Conservation (phyloP, 2,113 vertebrate species). For the Neotoma lepida region DNA sequence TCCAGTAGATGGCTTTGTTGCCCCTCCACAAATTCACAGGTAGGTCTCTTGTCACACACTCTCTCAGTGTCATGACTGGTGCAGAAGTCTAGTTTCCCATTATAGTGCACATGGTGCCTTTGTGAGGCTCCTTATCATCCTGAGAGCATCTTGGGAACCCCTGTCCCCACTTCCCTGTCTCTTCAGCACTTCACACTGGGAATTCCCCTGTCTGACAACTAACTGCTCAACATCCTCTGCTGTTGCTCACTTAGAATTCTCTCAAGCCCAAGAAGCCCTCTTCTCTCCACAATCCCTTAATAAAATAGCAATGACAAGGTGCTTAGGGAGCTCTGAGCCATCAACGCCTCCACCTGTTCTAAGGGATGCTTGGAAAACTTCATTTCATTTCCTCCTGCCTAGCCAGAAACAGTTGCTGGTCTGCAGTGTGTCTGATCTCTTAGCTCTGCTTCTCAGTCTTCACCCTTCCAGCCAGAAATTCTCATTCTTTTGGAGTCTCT, state of each 20-base stretch:
- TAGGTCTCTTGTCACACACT: no score
- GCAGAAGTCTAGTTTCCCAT: not conserved
- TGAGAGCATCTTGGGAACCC: no score
- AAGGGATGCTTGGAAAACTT: accelerated
- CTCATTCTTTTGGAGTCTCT: no score
- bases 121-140: not conserved
- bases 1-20: not conserved
- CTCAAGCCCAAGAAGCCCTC: not conserved
- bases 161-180: not conserved
- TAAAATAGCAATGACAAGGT: not conserved
- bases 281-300: accelerated
- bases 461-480: no score
- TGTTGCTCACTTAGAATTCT: not conserved
- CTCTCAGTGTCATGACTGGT: not conserved
- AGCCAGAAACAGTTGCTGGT: not conserved
- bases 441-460: accelerated
- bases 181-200: no score
- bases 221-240: no score
- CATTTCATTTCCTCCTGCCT: not conserved
- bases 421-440: not conserved
- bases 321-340: accelerated
- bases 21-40: not conserved
- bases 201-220: not conserved
- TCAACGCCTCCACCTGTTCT: accelerated
- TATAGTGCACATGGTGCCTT: not conserved